phyloP scores from a whole-genome alignment of 2,888 invertebrate genomes.

The Ethmia dodecea region DNA sequence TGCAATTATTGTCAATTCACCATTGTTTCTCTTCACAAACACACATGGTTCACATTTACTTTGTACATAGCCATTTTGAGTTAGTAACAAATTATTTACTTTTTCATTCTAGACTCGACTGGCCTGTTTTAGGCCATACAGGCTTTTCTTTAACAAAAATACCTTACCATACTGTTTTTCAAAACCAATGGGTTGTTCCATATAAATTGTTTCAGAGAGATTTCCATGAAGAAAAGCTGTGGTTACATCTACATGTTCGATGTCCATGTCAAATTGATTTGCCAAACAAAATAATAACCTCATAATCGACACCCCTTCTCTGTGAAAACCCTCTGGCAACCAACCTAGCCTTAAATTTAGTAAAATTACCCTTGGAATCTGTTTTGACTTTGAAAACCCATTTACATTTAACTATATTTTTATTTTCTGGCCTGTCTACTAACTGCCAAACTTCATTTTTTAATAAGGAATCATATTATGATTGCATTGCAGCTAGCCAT shows the following conservation, averaged over 20 bases:
- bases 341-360: slow-evolving; percentile 11
- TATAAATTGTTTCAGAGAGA: slow-evolving; percentile 14
- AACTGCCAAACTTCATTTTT: slow-evolving; percentile 10
- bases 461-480: slow-evolving; percentile 13
- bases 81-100: slow-evolving; percentile 12
- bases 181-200: slow-evolving; percentile 10
- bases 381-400: slow-evolving; percentile 16
- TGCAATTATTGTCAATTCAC: slow-evolving; percentile 13
- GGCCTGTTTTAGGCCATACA: slow-evolving; percentile 23
- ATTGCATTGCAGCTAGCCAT: slow-evolving; percentile 13
- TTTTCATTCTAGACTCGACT: slow-evolving; percentile 20
- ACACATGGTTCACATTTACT: slow-evolving; percentile 18
- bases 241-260: slow-evolving; percentile 18
- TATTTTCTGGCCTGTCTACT: slow-evolving; percentile 7
- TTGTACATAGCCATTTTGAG: slow-evolving; percentile 7
- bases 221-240: slow-evolving; percentile 20
- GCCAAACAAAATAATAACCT: slow-evolving; percentile 8
- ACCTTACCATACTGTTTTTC: slow-evolving; percentile 12
- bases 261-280: slow-evolving; percentile 6
- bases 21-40: slow-evolving; percentile 10
- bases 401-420: slow-evolving; percentile 14
- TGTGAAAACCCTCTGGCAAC: slow-evolving; percentile 14
- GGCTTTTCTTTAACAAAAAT: slow-evolving; percentile 19
- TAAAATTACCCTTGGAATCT: slow-evolving; percentile 8
- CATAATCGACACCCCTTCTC: slow-evolving; percentile 11